A percentile compares a stretch with the other conserved stretches of the same genome.
These are phyloP conservation scores for Harpagifer antarcticus DNA, from an alignment of 2,797 vertebrate genomes.

Conservation along the genomic window DNA sequence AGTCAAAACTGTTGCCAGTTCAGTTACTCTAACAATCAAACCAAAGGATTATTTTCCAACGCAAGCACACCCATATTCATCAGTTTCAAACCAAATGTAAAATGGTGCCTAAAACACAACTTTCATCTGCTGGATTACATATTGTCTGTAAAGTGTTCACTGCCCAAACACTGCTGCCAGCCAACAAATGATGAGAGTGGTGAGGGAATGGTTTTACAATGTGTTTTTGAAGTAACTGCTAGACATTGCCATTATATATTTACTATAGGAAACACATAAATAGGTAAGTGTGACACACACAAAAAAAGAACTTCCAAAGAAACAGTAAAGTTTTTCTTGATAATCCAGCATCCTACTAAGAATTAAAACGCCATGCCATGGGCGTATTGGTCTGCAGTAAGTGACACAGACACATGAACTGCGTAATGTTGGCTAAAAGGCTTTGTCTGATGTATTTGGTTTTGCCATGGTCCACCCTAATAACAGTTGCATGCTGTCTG, in stretches of 20 bases:
- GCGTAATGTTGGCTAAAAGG: slow-evolving; percentile 39
- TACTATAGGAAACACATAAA: slow-evolving; percentile 2
- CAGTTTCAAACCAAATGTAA: no score
- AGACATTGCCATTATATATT: not conserved
- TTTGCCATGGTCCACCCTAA: slow-evolving; percentile 54
- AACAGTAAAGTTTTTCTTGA: slow-evolving; percentile 2
- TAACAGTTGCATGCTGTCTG: slow-evolving; percentile 73
- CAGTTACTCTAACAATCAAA: no score
- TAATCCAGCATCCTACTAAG: not conserved
- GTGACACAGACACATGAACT: slow-evolving; percentile 26
- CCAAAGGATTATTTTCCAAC: no score
- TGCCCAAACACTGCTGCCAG: no score
- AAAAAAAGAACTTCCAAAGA: not conserved
- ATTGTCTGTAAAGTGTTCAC: no score
- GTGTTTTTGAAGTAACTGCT: not conserved
- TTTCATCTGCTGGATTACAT: no score
- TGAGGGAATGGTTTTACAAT: no score
- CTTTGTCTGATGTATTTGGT: slow-evolving; percentile 60
- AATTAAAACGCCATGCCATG: not conserved
- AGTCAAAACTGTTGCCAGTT: no score
- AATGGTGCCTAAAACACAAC: no score
- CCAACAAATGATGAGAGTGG: no score
- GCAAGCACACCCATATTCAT: no score
- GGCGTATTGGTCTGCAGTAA: not conserved
- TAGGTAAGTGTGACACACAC: not conserved